Percentiles rank a stretch among this genome's conserved stretches.
These are phyloP conservation scores for Nephrotoma appendiculata DNA, from an alignment of 2,888 invertebrate genomes.

Conservation along the genomic window DNA sequence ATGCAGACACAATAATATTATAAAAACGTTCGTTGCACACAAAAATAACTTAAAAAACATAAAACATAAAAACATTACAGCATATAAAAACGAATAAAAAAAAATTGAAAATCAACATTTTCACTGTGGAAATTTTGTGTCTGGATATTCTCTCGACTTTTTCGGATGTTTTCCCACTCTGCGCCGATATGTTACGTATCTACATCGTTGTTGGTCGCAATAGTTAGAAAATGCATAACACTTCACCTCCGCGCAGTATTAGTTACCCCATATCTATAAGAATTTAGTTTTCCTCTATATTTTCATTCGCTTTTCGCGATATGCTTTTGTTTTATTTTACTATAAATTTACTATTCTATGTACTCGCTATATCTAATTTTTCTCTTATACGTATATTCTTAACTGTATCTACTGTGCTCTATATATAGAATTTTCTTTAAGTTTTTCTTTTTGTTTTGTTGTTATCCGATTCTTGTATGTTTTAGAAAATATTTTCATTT, in stretches of 20 bases:
- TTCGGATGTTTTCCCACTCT: background rate
- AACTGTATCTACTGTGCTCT: background rate
- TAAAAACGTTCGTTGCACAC: background rate
- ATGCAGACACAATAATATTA: background rate
- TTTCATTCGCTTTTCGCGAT: background rate
- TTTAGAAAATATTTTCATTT: background rate
- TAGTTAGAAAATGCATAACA: background rate
- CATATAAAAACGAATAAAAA: background rate
- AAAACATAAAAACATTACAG: background rate
- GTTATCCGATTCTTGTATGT: background rate
- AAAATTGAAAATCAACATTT: background rate
- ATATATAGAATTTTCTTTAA: background rate
- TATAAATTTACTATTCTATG: background rate
- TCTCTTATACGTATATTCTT: background rate
- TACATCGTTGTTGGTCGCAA: background rate
- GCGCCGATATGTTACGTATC: background rate
- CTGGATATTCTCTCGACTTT: background rate
- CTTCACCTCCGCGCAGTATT: background rate
- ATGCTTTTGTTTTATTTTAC: background rate
- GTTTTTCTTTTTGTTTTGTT: background rate
- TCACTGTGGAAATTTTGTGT: background rate
- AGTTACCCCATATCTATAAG: background rate
- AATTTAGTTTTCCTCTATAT: background rate
- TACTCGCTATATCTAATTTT: background rate
- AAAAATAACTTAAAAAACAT: background rate